Evolutionary conservation across 2,797 vertebrate species (phyloP).

Genomic region (Arctocebus calabarensis): DNA sequence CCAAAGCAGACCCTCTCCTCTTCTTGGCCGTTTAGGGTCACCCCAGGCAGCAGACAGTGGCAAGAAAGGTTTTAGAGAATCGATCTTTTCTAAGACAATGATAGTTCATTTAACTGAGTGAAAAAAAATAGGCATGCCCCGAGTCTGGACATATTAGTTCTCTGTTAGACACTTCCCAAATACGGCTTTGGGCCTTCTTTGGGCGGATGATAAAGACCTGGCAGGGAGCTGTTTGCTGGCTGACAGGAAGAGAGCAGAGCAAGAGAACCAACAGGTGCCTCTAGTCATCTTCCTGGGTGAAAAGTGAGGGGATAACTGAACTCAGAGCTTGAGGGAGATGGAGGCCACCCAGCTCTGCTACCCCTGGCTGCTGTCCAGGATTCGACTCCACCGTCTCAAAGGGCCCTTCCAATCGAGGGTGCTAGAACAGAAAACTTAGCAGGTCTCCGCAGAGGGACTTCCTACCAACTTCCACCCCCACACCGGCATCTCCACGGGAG

Average conservation of each 20-base stretch:
- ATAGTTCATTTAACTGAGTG: not conserved
- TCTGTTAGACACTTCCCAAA: not conserved
- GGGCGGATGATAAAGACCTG: not conserved
- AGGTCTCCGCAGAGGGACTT: not conserved
- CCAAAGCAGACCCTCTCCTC: not conserved
- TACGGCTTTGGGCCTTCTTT: not conserved
- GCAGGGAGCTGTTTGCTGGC: not conserved
- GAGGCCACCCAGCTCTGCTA: no score
- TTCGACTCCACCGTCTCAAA: not conserved
- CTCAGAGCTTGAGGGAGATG: not conserved
- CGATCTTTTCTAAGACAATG: not conserved
- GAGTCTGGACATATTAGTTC: not conserved
- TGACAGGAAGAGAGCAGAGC: not conserved
- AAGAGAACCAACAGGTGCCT: not conserved
- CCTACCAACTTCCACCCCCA: not conserved
- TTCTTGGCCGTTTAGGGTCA: not conserved
- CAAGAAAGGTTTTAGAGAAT: not conserved
- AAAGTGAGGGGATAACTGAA: not conserved
- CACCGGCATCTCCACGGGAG: accelerated
- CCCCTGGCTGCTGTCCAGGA: not conserved
- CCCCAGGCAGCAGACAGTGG: not conserved
- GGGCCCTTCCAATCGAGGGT: not conserved
- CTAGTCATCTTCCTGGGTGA: not conserved
- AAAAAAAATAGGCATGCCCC: not conserved
- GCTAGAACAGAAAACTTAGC: not conserved